phyloP scores from a whole-genome alignment of 2,113 vertebrate species.

The Datnioides undecimradiatus region DNA sequence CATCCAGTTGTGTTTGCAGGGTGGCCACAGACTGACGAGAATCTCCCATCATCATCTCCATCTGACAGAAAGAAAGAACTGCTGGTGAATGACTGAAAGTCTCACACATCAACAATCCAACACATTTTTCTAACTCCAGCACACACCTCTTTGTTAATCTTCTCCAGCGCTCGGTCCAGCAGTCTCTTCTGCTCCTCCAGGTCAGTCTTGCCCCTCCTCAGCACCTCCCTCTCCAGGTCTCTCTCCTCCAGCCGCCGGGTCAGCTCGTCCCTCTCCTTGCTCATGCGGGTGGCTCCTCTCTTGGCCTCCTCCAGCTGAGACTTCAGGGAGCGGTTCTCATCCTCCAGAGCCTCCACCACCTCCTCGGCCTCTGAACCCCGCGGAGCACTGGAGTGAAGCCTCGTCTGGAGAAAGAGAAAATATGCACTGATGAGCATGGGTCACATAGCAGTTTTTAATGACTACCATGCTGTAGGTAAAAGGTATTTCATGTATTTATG shows the following conservation, averaged over 20 bases:
- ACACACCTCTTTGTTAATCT: conserved; percentile 85
- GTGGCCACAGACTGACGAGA: conserved; percentile 86
- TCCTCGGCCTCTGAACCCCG: conserved; percentile 57
- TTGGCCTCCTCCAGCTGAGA: conserved; percentile 88
- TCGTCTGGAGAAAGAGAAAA: conserved; percentile 50
- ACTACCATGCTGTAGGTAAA: too few species aligned
- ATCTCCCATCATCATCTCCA: conserved; percentile 89
- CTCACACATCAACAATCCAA: background rate
- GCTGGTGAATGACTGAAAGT: background rate
- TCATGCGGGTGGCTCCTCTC: conserved; percentile 74
- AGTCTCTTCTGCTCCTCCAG: conserved; percentile 94
- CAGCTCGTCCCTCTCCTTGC: conserved; percentile 89
- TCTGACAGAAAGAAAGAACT: conserved; percentile 74
- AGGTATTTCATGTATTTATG: too few species aligned
- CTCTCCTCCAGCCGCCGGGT: conserved; percentile 86
- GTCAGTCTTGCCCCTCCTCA: conserved; percentile 85
- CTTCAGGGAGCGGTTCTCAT: conserved; percentile 87
- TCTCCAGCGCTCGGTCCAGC: conserved; percentile 86
- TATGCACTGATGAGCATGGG: too few species aligned
- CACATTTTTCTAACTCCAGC: background rate
- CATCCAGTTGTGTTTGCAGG: conserved; percentile 90
- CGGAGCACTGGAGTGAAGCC: conserved; percentile 68
- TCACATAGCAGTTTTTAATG: too few species aligned
- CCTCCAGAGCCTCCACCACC: conserved; percentile 85
- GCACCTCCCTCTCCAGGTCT: conserved; percentile 87